These are phyloP conservation scores for Cantharis lateralis DNA, from an alignment of 2,888 invertebrate species.

Conservation along the genomic window DNA sequence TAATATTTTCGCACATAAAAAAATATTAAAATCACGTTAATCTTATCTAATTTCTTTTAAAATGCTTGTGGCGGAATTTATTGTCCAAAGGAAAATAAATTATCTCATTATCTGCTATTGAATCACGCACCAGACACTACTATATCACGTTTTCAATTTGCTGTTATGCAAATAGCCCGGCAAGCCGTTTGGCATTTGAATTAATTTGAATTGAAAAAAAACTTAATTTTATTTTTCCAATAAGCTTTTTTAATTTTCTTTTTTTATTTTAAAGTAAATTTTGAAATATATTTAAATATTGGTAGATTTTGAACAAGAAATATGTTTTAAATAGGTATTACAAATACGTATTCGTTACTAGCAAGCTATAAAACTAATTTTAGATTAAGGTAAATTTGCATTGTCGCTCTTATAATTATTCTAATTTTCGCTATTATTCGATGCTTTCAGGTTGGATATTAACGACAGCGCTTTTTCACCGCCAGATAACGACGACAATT, in stretches of 20 bases:
- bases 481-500: slow-evolving; percentile 75
- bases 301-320: not conserved
- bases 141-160: not conserved
- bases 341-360: not conserved
- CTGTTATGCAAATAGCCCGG: not conserved
- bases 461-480: slow-evolving; percentile 68
- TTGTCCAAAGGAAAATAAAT: not conserved
- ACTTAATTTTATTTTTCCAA: not conserved
- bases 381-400: not conserved
- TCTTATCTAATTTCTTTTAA: not conserved
- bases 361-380: not conserved
- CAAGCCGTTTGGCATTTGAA: not conserved
- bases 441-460: slow-evolving; percentile 60
- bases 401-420: not conserved
- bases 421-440: slow-evolving; percentile 1
- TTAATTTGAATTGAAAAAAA: not conserved
- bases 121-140: not conserved
- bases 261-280: not conserved
- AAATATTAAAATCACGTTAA: not conserved
- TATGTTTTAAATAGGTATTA: not conserved
- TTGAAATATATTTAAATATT: not conserved
- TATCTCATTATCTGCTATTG: not conserved
- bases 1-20: not conserved
- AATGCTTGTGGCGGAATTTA: not conserved
- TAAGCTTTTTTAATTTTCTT: not conserved